Percentiles rank a stretch among this genome's conserved stretches.
phyloP scores from a whole-genome alignment of 2,797 vertebrate species.

The Sebastes matsubarae region DNA sequence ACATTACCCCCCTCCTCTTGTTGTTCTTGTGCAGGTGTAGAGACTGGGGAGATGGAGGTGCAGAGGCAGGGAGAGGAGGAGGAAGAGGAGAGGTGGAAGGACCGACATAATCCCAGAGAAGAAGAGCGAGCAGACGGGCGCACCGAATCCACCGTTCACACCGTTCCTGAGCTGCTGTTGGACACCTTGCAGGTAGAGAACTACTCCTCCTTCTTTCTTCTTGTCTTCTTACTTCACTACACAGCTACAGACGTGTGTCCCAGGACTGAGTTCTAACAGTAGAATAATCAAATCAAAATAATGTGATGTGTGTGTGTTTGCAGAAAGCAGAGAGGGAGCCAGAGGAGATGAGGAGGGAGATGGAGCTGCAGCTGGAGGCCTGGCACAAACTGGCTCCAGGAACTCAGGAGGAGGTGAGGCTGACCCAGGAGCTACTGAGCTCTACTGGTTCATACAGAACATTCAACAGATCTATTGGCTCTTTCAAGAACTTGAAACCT shows the following conservation, averaged over 20 bases:
- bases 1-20: not conserved
- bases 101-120: conserved; percentile 53
- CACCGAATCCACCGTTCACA: conserved; percentile 90
- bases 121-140: conserved; percentile 81
- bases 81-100: conserved; percentile 65
- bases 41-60: conserved; percentile 83
- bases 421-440: not conserved
- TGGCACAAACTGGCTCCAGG: conserved; percentile 88
- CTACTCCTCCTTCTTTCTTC: not conserved
- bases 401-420: conserved; percentile 87
- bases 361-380: conserved; percentile 91
- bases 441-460: not conserved
- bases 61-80: conserved; percentile 74
- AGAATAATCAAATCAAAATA: not conserved
- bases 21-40: conserved; percentile 71
- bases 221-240: not conserved
- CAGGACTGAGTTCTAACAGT: not conserved
- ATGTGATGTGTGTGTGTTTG: not conserved
- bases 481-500: not conserved
- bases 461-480: not conserved
- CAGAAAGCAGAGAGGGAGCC: conserved; percentile 84
- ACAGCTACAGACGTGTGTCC: not conserved
- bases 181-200: conserved; percentile 69
- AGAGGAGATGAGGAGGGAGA: conserved; percentile 88
- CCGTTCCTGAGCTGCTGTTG: conserved; percentile 85